Base-by-base conservation (phyloP, 2,797 vertebrate species). In the Amphiprion clarkii region DNA sequence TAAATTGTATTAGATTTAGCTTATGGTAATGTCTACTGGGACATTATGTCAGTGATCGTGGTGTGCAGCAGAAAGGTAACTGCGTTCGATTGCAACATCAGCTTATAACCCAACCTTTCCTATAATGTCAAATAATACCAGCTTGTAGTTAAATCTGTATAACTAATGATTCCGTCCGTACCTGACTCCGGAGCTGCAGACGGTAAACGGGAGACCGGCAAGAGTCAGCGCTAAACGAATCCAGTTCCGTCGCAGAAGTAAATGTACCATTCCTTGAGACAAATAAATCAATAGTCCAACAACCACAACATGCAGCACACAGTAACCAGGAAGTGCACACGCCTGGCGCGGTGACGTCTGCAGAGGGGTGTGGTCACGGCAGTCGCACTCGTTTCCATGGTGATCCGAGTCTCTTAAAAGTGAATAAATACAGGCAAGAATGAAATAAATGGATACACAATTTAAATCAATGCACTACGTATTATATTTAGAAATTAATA, bases 191-290 rank as follows among this genome's bases (percentile, higher is more conserved):
- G 52, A 17, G 19, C 60, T 39, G 71, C 74, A 76, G 2, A 74
- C 29, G 11, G 76, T 44, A 23, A 49, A 74, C 1, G 92, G 94
- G 8, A 95, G 54, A 42, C 92, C 92, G 7, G 93, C 14, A 0
- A 96, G 61, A 36, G 91, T 87, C 8, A 96, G 65, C 3, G 88
- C 89, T 4, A 95, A 10, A 48, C 82, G 93, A 72, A 95, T 67
- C 88, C 92, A 92, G 65, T 44, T 36, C 7, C 52, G 68, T 9
- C 73, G 67, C 6, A 73, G 42, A 10, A 53, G 10, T 10, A 81
- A 31, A 4, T 57, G 21, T 42, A 89, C 40, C 94, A 95, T 95
- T 62, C 71, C 92, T 55, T 2, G 17, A 19, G 0, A 11, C 3
- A 19, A 33, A 48, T 14, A 0, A 29, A 71, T 66, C 19, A 36